Evolutionary conservation across 1,140 invertebrate species (phyloP).

Genomic region (Halictus rubicundus): DNA sequence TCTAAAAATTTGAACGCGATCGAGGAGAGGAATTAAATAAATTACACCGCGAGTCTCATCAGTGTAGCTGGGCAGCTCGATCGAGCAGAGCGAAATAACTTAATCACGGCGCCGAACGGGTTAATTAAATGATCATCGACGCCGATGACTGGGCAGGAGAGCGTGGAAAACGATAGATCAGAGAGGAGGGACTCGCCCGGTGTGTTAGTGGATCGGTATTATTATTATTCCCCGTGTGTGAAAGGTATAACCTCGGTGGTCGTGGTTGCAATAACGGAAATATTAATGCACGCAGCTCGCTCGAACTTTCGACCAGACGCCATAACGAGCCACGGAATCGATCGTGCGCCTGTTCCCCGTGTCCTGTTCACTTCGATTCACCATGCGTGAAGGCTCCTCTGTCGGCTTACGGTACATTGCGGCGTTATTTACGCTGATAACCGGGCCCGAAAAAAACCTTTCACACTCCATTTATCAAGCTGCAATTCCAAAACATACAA

Average conservation of each 20-base stretch:
- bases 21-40: no score
- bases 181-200: no score
- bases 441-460: neutral
- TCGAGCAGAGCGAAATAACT: no score
- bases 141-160: neutral
- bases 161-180: neutral
- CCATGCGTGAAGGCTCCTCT: constrained; percentile 56
- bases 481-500: no score
- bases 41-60: no score
- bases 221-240: constrained; percentile 44
- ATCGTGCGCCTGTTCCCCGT: constrained; percentile 49
- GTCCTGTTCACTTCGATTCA: constrained; percentile 53
- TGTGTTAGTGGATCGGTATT: neutral
- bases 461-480: no score
- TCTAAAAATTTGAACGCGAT: no score
- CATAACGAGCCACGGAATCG: constrained; percentile 51
- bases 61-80: no score
- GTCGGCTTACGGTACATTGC: constrained; percentile 56
- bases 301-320: constrained; percentile 50
- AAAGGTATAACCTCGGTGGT: constrained; percentile 61
- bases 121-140: neutral
- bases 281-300: constrained; percentile 49
- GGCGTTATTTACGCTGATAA: constrained; percentile 32
- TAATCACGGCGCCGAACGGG: neutral
- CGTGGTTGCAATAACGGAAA: constrained; percentile 55